Base-by-base conservation (phyloP, 2,797 vertebrate genomes). In the Labeo calbasu region DNA sequence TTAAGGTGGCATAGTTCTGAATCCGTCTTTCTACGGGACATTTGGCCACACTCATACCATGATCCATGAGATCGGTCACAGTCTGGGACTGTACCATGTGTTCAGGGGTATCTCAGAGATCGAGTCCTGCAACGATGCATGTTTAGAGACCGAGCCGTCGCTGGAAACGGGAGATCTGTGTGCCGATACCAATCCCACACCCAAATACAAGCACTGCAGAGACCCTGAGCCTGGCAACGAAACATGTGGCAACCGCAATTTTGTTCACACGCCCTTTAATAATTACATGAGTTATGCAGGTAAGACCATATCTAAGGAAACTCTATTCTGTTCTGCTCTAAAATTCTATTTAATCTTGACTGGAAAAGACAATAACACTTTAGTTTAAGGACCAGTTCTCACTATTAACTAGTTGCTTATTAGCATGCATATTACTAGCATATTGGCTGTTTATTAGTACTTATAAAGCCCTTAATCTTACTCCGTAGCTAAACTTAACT, bases 271-370 rank as follows among this genome's bases (percentile, higher is more conserved):
- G 0, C 98, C 98, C 0, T 99, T 95, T 93, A 98, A 96, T 91
- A 99, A 99, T 94, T 99, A 98, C 93, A 99, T 99, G 98, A 99
- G 98, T 91, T 99, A 99, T 0, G 95, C 98, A 95, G 98, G 98
- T 99, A 94, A 89, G 81, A 32, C 57, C 5, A 50, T 9, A 71
- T 17, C 17, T 28, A 9, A 5, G 19, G 5, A 76, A 77, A 40
- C 32, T 50, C 53, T 32, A 46, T 46, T 46, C 43, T 46, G 9
- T 46, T 46, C 43, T 46, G 9, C 43, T 11, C 43, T 46, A 46
- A 10, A 46, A 46, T 46, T 6, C 2, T 15, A 57, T n/a, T 57
- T 57, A 32, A 17, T 6, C 14, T 32, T 65, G 25, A 65, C 10
- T 28, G 6, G 3, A 65, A 17, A 32, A 65, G 3, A 32, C 3